phyloP scores from a whole-genome alignment of 2,888 invertebrate genomes.

The Volucella zonaria region DNA sequence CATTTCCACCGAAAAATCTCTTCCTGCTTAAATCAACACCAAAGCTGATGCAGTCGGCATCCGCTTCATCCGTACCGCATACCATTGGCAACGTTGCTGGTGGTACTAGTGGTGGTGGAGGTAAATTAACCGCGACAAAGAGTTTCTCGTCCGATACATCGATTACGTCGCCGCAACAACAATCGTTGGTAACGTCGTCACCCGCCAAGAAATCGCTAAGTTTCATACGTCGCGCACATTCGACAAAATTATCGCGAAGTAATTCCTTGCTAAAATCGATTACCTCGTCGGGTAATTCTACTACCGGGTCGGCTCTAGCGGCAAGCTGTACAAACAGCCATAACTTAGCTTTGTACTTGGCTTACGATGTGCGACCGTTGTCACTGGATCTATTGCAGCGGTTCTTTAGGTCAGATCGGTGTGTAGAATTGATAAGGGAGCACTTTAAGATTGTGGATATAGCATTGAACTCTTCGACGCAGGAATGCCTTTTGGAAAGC shows the following conservation, averaged over 20 bases:
- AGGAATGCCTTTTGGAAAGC: conserved; percentile 81
- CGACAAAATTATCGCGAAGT: conserved; percentile 88
- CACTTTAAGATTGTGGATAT: conserved; percentile 81
- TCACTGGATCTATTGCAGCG: conserved; percentile 80
- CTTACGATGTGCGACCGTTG: conserved; percentile 80
- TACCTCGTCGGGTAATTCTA: conserved; percentile 79
- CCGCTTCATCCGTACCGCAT: conserved; percentile 67
- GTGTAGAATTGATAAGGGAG: conserved; percentile 80
- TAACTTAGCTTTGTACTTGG: conserved; percentile 77
- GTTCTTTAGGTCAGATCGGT: conserved; percentile 81
- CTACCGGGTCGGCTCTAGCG: conserved; percentile 41
- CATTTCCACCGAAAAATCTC: conserved; percentile 82
- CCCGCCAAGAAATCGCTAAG: conserved; percentile 85
- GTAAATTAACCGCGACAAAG: conserved; percentile 73
- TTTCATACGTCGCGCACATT: conserved; percentile 88
- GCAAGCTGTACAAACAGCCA: conserved; percentile 56
- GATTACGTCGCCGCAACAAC: conserved; percentile 70
- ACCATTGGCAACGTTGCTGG: conserved; percentile 28
- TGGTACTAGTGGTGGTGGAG: conserved; percentile 41
- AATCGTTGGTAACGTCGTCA: conserved; percentile 81
- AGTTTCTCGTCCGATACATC: conserved; percentile 75
- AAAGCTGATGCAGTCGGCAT: conserved; percentile 75
- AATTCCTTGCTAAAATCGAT: conserved; percentile 86
- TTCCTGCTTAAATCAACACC: conserved; percentile 82
- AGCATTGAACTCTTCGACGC: conserved; percentile 79